Percentiles rank a stretch among this genome's conserved stretches.
These are phyloP conservation scores for Tadarida brasiliensis DNA, from an alignment of 2,797 vertebrate genomes.

Conservation along the genomic window DNA sequence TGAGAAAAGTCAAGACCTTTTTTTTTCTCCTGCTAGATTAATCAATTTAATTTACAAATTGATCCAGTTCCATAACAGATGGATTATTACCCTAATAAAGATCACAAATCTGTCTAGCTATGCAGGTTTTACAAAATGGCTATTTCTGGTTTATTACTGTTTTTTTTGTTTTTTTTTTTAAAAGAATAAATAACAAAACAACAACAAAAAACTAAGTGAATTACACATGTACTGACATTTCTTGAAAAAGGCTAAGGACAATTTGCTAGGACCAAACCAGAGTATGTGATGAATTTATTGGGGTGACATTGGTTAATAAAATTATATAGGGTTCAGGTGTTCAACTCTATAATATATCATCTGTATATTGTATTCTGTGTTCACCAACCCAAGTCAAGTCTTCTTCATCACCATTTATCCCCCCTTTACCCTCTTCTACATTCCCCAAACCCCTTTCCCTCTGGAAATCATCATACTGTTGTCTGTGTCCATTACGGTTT, in stretches of 20 bases:
- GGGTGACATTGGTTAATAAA: too few relatives aligned
- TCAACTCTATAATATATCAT: background rate
- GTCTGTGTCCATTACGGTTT: background rate
- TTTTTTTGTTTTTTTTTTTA: slow-evolving; percentile 60
- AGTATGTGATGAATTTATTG: background rate
- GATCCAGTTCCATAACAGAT: slow-evolving; percentile 69
- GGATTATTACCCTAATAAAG: slow-evolving; percentile 75
- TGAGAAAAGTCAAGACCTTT: slow-evolving; percentile 64
- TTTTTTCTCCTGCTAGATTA: slow-evolving; percentile 67
- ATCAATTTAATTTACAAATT: slow-evolving; percentile 79
- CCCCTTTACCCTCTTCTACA: background rate
- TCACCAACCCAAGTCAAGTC: background rate
- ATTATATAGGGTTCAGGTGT: too few relatives aligned
- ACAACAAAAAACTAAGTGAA: slow-evolving; percentile 26
- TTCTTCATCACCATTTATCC: background rate
- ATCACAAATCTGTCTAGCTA: slow-evolving; percentile 73
- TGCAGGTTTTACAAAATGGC: background rate
- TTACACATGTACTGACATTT: background rate
- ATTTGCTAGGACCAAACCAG: background rate
- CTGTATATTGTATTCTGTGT: background rate
- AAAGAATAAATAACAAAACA: slow-evolving; percentile 66
- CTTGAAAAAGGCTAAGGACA: slow-evolving; percentile 14
- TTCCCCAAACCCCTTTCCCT: background rate
- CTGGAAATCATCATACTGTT: background rate
- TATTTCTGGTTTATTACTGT: slow-evolving; percentile 60